Percentiles rank a stretch among this genome's conserved stretches.
Evolutionary conservation across 2,113 vertebrate genomes (phyloP).

Genomic region (Thalassarche chlororhynchos): DNA sequence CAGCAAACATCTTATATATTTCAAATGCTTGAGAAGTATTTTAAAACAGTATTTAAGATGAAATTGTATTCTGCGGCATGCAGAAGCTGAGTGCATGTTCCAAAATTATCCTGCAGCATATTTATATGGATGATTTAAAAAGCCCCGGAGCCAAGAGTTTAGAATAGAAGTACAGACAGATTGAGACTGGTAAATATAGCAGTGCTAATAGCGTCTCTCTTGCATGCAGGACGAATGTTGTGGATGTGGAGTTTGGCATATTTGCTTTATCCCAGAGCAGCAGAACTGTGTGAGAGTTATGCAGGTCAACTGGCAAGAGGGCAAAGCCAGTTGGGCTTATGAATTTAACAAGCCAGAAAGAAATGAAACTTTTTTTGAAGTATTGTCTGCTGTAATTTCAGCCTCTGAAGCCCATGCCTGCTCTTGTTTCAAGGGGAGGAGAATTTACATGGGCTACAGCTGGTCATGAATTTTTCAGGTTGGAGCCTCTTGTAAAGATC

Average conservation of each 20-base stretch:
- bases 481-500: neutral
- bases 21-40: too few relatives aligned
- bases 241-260: neutral
- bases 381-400: neutral
- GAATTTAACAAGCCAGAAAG: neutral
- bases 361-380: too few relatives aligned
- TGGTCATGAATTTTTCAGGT: neutral
- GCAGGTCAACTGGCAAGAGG: neutral
- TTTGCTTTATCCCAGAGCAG: neutral
- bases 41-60: too few relatives aligned
- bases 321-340: neutral
- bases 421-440: neutral
- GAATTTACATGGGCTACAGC: neutral
- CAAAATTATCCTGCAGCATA: neutral
- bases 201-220: neutral
- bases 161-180: slow-evolving; percentile 19
- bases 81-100: neutral
- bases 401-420: neutral
- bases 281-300: neutral
- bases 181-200: neutral
- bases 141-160: neutral
- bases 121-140: slow-evolving; percentile 12
- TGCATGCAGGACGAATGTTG: neutral
- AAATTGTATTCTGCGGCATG: neutral
- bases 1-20: neutral